Base-by-base conservation (phyloP, 1,140 invertebrate species). In the Aphis craccivora region DNA sequence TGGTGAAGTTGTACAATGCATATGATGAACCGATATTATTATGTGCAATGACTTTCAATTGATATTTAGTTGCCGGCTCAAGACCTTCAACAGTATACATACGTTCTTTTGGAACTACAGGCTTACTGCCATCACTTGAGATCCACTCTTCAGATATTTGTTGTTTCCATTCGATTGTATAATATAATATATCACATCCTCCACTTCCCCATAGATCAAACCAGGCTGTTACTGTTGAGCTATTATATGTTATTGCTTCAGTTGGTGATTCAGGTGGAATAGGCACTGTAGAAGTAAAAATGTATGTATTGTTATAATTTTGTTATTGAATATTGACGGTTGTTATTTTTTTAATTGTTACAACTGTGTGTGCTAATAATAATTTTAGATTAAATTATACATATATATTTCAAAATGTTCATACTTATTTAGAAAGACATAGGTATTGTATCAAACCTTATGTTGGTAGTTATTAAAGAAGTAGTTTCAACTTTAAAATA, bases 1-100 rank as follows among this genome's bases (percentile, higher is more conserved):
- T 98, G 53, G 97, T 97, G 95, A 98, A 97, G 95, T 98, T 97
- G 95, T 99, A 98, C n/a, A 98, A 96, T 0, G 97, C 97, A 81
- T 97, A 97, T 1, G 98, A 98, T 87, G 97, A 97, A 0, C 99
- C 99, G 0, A 98, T 98, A 95, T 98, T 98, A 95, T 99, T 99
- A 95, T 98, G 97, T 1, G 98, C 98, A 0, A 97, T 98, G 89
- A 99, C 97, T 94, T 97, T 96, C 53, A 99, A 96, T 94, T 97
- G 97, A 95, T 99, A 99, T 94, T 97, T 97, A 0, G 97, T 98
- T n/a, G 97, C 97, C 0, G 98, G 97, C 60, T 96, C 96, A 25
- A 99, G 95, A 93, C 98, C 98, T 60, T 96, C 96, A 81, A 98
- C 96, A 93, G 97, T 97, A 95, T 97, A 98, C 43, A 97, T 97